Evolutionary conservation across 2,888 invertebrate species (phyloP).

Genomic region (Aromia moschata): DNA sequence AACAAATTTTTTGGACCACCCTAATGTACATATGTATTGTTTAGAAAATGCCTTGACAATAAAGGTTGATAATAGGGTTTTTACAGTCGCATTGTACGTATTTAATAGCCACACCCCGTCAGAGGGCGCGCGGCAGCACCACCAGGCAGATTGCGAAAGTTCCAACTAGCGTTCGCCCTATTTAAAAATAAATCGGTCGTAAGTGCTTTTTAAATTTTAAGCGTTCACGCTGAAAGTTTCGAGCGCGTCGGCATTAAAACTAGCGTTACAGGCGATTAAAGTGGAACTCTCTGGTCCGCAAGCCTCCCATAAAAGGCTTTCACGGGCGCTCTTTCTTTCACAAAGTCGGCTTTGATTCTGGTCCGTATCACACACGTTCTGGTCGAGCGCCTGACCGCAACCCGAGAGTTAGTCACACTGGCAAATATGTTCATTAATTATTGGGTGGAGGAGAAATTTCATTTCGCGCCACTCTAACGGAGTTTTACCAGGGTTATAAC

Average conservation of each 20-base stretch:
- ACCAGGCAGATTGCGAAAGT: slow-evolving; percentile 19
- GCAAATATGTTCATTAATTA: background rate
- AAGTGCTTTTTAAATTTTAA: slow-evolving; percentile 38
- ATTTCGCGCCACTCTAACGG: no score
- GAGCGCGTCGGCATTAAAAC: slow-evolving; percentile 31
- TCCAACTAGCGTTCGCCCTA: slow-evolving; percentile 29
- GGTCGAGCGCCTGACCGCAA: background rate
- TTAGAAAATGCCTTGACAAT: no score
- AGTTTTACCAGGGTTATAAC: no score
- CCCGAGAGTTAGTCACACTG: background rate
- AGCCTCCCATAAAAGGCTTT: slow-evolving; percentile 38
- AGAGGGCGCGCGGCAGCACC: slow-evolving; percentile 1
- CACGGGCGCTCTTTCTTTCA: slow-evolving; percentile 36
- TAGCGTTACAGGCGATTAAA: slow-evolving; percentile 43
- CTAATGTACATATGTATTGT: no score
- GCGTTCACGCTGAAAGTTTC: slow-evolving; percentile 33
- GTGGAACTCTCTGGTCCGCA: slow-evolving; percentile 38
- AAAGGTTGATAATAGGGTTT: no score
- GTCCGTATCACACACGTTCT: slow-evolving; percentile 17
- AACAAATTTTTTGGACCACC: no score
- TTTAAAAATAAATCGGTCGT: slow-evolving; percentile 37
- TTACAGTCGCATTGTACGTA: slow-evolving; percentile 1
- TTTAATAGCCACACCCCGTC: slow-evolving; percentile 19
- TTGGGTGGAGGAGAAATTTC: no score
- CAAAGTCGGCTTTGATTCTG: slow-evolving; percentile 33